Evolutionary conservation across 1,140 invertebrate species (phyloP).

Genomic region (Mesaphorura yosii): DNA sequence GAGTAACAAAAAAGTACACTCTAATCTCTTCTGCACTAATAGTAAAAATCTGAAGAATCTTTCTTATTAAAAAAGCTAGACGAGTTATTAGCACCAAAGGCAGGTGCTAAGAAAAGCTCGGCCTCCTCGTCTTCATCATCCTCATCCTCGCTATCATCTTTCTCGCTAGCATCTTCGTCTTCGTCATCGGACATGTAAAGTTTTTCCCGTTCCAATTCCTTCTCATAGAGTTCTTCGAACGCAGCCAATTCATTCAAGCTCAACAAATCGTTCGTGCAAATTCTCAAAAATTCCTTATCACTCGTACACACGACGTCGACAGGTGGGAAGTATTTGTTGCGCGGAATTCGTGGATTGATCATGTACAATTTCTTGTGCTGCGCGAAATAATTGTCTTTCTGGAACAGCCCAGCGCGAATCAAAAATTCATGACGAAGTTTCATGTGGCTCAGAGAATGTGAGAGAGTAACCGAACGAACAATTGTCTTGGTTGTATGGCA

Average conservation of each 20-base stretch:
- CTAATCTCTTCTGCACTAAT: too few relatives aligned
- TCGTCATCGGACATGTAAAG: not conserved
- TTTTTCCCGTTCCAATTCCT: slow-evolving; percentile 5
- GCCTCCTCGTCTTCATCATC: slow-evolving; percentile 1
- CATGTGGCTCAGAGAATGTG: slow-evolving; percentile 9
- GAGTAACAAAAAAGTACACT: too few relatives aligned
- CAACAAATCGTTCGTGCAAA: slow-evolving; percentile 15
- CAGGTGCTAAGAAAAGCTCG: not conserved
- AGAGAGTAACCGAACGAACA: slow-evolving; percentile 6
- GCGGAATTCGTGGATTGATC: not conserved
- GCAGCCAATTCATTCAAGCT: slow-evolving; percentile 20
- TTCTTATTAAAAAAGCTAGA: slow-evolving; percentile 9
- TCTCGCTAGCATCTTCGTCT: slow-evolving; percentile 1
- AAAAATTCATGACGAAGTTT: slow-evolving; percentile 24
- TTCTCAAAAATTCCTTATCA: slow-evolving; percentile 25
- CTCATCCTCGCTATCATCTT: not conserved
- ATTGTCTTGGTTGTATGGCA: slow-evolving; percentile 16
- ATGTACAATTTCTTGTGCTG: slow-evolving; percentile 1
- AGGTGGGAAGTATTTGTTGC: slow-evolving; percentile 24
- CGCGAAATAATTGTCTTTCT: slow-evolving; percentile 15
- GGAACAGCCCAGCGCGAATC: slow-evolving; percentile 24
- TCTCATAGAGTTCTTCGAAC: slow-evolving; percentile 23
- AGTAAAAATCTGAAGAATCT: slow-evolving; percentile 20
- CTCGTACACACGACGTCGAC: slow-evolving; percentile 14
- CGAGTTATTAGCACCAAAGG: not conserved